phyloP scores from a whole-genome alignment of 2,888 invertebrate genomes.

The Cephonodes hylas region DNA sequence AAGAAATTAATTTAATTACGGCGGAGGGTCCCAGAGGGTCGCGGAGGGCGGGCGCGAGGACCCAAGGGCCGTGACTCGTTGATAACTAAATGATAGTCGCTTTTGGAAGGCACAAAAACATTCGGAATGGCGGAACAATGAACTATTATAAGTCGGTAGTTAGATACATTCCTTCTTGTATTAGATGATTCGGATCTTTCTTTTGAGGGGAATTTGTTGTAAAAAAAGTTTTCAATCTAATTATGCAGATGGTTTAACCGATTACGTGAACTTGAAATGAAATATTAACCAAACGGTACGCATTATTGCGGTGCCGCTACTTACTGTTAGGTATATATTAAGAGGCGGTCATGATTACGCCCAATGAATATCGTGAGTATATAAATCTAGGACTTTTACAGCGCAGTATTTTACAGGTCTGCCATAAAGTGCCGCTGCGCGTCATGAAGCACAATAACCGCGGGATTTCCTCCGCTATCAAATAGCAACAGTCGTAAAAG shows the following conservation, averaged over 20 bases:
- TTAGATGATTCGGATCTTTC: constrained; percentile 1
- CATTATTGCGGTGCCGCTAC: too few relatives aligned
- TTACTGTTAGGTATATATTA: too few relatives aligned
- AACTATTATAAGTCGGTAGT: constrained; percentile 9
- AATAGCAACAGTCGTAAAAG: background rate
- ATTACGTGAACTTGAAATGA: too few relatives aligned
- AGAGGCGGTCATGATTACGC: too few relatives aligned
- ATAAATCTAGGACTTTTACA: too few relatives aligned
- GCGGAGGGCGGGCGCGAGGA: background rate
- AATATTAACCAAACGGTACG: too few relatives aligned
- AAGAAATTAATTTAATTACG: constrained; percentile 8
- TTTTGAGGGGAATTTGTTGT: background rate
- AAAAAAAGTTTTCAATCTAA: background rate
- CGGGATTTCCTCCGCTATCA: background rate
- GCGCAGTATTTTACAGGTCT: too few relatives aligned
- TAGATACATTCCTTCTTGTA: constrained; percentile 1
- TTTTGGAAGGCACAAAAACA: constrained; percentile 4
- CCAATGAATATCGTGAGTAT: too few relatives aligned
- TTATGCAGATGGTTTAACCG: background rate
- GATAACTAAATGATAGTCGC: background rate
- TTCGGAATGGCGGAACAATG: constrained; percentile 2
- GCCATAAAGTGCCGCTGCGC: background rate
- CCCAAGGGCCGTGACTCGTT: background rate
- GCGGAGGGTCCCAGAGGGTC: background rate
- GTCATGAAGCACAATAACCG: background rate